Conservation (phyloP, 2,113 vertebrate species). For the Manacus vitellinus region DNA sequence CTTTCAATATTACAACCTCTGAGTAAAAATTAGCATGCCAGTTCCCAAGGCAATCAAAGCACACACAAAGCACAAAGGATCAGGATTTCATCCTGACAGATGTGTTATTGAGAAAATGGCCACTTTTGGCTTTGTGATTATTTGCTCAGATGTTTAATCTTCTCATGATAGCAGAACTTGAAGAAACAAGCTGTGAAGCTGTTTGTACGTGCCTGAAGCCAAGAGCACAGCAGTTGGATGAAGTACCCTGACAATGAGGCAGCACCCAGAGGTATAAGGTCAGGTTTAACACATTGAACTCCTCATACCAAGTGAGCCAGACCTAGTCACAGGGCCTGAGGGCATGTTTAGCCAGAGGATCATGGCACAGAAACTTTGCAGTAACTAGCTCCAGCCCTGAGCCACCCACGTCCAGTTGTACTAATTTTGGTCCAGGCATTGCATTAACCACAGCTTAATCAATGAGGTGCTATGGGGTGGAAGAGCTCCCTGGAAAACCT, state of each 20-base stretch:
- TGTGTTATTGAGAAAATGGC: conserved; percentile 21
- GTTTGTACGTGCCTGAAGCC: not conserved
- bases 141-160: conserved; percentile 42
- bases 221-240: not conserved
- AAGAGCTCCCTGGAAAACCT: not conserved
- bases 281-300: not conserved
- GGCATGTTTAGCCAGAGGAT: not conserved
- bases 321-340: not conserved
- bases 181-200: not conserved
- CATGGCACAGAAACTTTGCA: not conserved
- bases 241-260: not conserved
- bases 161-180: not conserved
- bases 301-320: not conserved
- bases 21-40: conserved; percentile 20
- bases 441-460: not conserved
- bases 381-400: not conserved
- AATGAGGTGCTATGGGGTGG: not conserved
- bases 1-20: not conserved
- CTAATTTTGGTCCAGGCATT: accelerated
- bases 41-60: conserved; percentile 6
- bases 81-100: conserved; percentile 45
- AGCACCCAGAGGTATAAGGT: not conserved
- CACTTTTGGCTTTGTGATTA: conserved; percentile 4
- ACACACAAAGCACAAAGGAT: not conserved
- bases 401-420: not conserved